Percentiles rank a stretch among this genome's conserved stretches.
phyloP scores from a whole-genome alignment of 37 sponge, comb jelly and placozoan species.

The Halichondria panicea region DNA sequence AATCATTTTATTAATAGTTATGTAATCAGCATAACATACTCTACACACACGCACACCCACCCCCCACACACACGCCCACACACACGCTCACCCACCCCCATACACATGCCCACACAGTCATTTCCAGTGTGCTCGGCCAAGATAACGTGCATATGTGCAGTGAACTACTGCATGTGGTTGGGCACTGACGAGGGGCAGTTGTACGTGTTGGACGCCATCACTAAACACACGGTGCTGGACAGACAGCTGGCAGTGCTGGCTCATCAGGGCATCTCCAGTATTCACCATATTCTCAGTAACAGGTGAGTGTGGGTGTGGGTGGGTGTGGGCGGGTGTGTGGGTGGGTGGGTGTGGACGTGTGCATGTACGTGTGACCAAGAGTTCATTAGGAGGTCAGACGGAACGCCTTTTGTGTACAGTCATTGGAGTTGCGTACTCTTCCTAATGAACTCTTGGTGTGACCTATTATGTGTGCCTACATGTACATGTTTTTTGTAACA shows the following conservation, averaged over 20 bases:
- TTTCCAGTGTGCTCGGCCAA: slow-evolving; percentile 26
- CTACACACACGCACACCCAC: no score
- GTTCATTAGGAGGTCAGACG: background rate
- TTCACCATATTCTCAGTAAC: slow-evolving; percentile 29
- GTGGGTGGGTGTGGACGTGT: no score
- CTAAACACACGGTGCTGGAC: slow-evolving; percentile 38
- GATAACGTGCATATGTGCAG: slow-evolving; percentile 69
- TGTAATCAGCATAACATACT: background rate
- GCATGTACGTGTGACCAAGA: no score
- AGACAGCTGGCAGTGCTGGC: slow-evolving; percentile 49
- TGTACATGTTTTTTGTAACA: no score
- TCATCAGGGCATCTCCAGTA: slow-evolving; percentile 47
- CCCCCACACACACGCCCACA: no score
- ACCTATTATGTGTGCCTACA: no score
- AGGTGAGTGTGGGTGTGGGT: no score
- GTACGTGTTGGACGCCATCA: slow-evolving; percentile 50
- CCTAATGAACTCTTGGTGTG: no score
- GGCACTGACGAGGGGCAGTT: slow-evolving; percentile 69
- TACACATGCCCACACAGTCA: slow-evolving; percentile 20
- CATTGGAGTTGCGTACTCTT: no score
- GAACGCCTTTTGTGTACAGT: no score
- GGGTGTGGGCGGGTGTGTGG: no score
- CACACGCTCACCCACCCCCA: background rate
- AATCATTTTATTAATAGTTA: no score
- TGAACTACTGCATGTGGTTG: slow-evolving; percentile 75